phyloP scores from a whole-genome alignment of 2,113 vertebrate species.

The Canis aureus region DNA sequence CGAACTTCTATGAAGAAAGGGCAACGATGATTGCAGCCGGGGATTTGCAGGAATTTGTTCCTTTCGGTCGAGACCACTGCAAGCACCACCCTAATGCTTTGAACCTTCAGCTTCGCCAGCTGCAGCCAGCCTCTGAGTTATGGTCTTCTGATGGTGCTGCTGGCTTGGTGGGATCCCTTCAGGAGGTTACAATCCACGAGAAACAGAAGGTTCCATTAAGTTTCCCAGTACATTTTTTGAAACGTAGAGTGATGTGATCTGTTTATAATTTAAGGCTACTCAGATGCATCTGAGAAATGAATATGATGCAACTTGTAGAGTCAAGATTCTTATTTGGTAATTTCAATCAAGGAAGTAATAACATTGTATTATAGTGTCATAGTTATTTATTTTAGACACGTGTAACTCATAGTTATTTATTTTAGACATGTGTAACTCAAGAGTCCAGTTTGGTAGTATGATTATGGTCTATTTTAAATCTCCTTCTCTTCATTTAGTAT shows the following conservation, averaged over 20 bases:
- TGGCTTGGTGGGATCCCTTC: constrained; percentile 96
- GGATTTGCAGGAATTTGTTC: constrained; percentile 99
- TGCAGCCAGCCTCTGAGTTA: constrained; percentile 97
- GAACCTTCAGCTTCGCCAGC: constrained; percentile 97
- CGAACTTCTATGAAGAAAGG: constrained; percentile 99
- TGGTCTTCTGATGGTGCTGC: constrained; percentile 98
- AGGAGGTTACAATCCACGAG: constrained; percentile 97
- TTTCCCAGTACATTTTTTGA: constrained; percentile 58
- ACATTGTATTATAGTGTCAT: not conserved
- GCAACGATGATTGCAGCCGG: constrained; percentile 99
- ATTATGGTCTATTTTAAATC: not conserved
- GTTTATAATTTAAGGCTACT: constrained; percentile 19
- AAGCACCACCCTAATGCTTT: constrained; percentile 97
- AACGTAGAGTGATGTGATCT: not conserved
- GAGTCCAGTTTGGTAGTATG: not conserved
- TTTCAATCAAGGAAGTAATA: not conserved
- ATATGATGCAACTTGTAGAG: not conserved
- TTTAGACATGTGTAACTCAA: not conserved
- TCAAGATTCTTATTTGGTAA: constrained; percentile 44
- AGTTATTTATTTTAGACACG: not conserved
- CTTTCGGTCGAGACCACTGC: constrained; percentile 97
- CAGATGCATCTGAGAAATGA: constrained; percentile 7
- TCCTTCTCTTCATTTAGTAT: not conserved
- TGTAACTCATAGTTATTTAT: not conserved
- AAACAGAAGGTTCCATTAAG: constrained; percentile 89